These are phyloP conservation scores for Thaumatotibia leucotreta DNA, from an alignment of 1,140 invertebrate genomes.

Conservation along the genomic window DNA sequence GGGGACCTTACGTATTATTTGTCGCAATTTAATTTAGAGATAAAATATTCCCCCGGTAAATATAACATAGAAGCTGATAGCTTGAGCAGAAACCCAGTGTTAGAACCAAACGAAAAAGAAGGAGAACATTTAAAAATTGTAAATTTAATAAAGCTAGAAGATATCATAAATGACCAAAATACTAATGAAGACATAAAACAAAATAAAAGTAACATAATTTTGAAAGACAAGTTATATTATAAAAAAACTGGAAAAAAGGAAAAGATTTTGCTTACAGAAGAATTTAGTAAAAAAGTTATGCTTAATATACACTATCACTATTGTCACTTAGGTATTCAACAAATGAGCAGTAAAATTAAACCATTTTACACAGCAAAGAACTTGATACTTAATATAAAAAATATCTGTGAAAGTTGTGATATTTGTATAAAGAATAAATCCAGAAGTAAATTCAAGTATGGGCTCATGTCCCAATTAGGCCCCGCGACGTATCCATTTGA, in stretches of 20 bases:
- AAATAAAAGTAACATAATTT: not conserved
- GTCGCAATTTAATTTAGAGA: too few species aligned
- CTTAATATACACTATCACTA: conserved; percentile 3
- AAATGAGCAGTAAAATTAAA: conserved; percentile 17
- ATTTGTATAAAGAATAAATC: conserved; percentile 31
- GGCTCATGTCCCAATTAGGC: conserved; percentile 42
- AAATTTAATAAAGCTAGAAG: too few species aligned
- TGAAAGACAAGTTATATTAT: not conserved
- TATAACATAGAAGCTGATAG: too few species aligned
- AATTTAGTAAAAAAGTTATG: conserved; percentile 16
- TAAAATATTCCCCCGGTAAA: too few species aligned
- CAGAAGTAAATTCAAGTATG: conserved; percentile 21
- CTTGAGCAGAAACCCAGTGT: too few species aligned
- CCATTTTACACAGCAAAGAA: conserved; percentile 16
- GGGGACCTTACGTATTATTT: too few species aligned
- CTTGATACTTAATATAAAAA: conserved; percentile 18
- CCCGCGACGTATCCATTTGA: too few species aligned
- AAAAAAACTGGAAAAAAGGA: not conserved
- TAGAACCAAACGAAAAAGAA: too few species aligned
- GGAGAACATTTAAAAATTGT: too few species aligned
- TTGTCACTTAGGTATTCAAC: conserved; percentile 17
- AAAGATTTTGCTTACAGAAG: conserved; percentile 19
- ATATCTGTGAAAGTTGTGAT: conserved; percentile 20
- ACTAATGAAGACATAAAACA: too few species aligned
- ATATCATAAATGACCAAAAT: too few species aligned